Conservation (phyloP, 2,888 invertebrate species). For the Frankliniella fusca region DNA sequence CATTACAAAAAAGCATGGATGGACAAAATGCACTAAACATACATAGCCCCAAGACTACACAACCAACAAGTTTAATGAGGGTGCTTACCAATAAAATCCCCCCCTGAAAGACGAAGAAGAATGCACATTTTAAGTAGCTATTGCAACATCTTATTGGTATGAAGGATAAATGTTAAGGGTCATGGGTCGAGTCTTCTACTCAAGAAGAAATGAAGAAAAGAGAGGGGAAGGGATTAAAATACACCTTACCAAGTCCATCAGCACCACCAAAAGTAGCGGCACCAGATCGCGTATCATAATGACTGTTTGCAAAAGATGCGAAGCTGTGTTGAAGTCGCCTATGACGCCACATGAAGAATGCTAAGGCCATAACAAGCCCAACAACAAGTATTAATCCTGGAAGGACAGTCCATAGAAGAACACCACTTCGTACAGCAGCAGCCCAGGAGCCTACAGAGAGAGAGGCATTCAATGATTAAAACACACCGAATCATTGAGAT, state of each 20-base stretch:
- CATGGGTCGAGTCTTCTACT: background rate
- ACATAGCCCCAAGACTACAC: background rate
- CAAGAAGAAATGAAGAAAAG: background rate
- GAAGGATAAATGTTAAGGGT: background rate
- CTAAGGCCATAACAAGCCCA: slow-evolving; percentile 49
- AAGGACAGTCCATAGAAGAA: slow-evolving; percentile 53
- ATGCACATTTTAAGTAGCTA: background rate
- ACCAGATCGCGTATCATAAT: slow-evolving; percentile 81
- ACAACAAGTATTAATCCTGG: slow-evolving; percentile 48
- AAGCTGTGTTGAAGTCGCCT: slow-evolving; percentile 71
- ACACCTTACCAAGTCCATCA: slow-evolving; percentile 61
- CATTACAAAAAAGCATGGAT: background rate
- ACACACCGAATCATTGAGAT: background rate
- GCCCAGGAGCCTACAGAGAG: background rate
- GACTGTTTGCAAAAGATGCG: slow-evolving; percentile 74
- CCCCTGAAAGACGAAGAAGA: slow-evolving; percentile 33
- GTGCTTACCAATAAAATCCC: slow-evolving; percentile 32
- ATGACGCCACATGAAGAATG: slow-evolving; percentile 63
- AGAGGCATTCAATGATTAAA: slow-evolving; percentile 25
- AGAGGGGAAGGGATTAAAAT: background rate
- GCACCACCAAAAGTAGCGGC: slow-evolving; percentile 75
- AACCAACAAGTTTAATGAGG: slow-evolving; percentile 29
- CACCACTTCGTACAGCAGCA: slow-evolving; percentile 44
- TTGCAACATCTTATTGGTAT: too few species aligned
- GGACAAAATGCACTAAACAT: background rate